phyloP scores from a whole-genome alignment of 1,140 invertebrate species.

The Neodiprion pinetum region DNA sequence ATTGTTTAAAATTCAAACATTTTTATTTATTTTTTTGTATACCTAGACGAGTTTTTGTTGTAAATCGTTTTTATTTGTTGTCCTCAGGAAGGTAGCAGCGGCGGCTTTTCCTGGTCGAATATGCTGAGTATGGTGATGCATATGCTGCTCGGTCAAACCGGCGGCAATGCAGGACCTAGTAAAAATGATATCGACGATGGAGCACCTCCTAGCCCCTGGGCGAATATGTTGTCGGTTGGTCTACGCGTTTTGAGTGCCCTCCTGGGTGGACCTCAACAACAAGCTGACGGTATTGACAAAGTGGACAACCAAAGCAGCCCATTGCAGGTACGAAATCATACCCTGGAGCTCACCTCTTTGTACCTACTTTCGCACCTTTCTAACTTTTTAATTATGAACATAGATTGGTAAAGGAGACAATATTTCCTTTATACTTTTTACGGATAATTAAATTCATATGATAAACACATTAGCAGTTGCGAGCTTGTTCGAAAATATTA shows the following conservation, averaged over 20 bases:
- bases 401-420: neutral
- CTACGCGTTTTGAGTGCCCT: slow-evolving; percentile 84
- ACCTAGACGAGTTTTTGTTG: neutral
- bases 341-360: neutral
- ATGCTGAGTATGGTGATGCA: slow-evolving; percentile 86
- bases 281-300: slow-evolving; percentile 85
- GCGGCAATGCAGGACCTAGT: slow-evolving; percentile 71
- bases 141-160: slow-evolving; percentile 75
- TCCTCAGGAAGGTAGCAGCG: slow-evolving; percentile 64
- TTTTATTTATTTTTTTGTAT: too few relatives aligned
- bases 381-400: neutral
- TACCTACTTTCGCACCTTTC: neutral
- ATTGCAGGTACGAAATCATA: slow-evolving; percentile 76
- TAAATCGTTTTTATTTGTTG: slow-evolving; percentile 11
- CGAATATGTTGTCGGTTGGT: slow-evolving; percentile 81
- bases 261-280: slow-evolving; percentile 73
- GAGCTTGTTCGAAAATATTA: too few relatives aligned
- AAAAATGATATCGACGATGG: slow-evolving; percentile 79
- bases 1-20: too few relatives aligned
- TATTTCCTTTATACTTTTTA: neutral
- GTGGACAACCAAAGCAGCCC: slow-evolving; percentile 81
- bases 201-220: slow-evolving; percentile 78
- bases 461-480: too few relatives aligned
- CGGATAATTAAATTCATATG: too few relatives aligned
- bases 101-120: slow-evolving; percentile 84